Evolutionary conservation across 2,888 invertebrate species (phyloP), one percentile per base, ranked within the genome.

Genomic region (Lathronympha strigana): DNA sequence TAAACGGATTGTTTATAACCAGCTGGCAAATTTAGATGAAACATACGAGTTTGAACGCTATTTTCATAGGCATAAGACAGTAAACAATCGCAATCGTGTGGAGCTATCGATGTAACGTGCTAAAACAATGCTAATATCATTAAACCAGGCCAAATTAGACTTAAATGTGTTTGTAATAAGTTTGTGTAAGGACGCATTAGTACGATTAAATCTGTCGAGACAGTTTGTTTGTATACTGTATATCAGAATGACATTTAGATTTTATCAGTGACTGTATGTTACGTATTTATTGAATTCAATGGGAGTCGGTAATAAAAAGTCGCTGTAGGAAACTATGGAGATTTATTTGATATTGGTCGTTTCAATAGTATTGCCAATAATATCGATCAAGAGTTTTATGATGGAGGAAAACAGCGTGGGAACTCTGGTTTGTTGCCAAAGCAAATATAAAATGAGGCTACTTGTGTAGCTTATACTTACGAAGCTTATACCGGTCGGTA

Each of bases 201-300:
- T 2, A n/a, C 3, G 55, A 57, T 57, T 9, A 43, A 45, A 57
- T 57, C 57, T 57, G n/a, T 5, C 11, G 28, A 43, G 19, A 21
- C 57, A 40, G 38, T 25, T 50, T 40, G 50, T 57, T 57, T 45
- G 57, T 57, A 17, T 55, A 55, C 55, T 17, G 25, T 40, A 40
- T 40, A 55, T 19, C 19, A 19, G 58, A 57, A 63, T 63, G 58
- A 49, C 58, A 50, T 63, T 58, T 58, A 19, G 49, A 62, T 62
- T 13, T 17, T 54, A 62, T 62, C 61, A 15, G 15, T 11, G 45
- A 45, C 57, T 45, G 43, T 45, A 8, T 4, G 57, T 57, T 45
- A 57, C 43, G 57, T 57, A 45, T 57, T 31, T 57, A 57, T 57
- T 45, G 31, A 45, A 45, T 57, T 55, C 43, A 55, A 55, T 55